Evolutionary conservation across 2,113 vertebrate genomes (phyloP), one percentile per base, ranked within the genome.

Genomic region (Phylloscopus whistleri): DNA sequence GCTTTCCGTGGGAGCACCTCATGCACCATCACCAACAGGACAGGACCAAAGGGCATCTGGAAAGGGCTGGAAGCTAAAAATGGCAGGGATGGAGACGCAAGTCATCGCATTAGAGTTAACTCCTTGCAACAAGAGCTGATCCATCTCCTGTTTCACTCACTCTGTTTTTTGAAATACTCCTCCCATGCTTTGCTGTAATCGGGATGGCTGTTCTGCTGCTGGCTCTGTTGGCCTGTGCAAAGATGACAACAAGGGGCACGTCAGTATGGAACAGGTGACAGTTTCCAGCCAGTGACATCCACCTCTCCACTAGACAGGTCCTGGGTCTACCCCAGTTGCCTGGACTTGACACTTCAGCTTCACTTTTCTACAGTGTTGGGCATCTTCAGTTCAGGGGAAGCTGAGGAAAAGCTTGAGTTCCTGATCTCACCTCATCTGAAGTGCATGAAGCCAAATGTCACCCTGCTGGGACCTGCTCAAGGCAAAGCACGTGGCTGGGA

Each of bases 161-260:
- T 98, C 97, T 98, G 98, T 87, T 99, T 99, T 95, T 98, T 99
- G 98, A 99, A 99, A 98, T 99, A 99, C 97, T 99, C 98, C 97
- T 99, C 99, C 99, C 99, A 99, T 60, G 98, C 98, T 97, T 99
- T 99, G 98, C 98, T 99, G 98, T 99, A 99, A 97, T 99, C 98
- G 0, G 99, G 98, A 95, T 98, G 98, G 95, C 97, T 98, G 98
- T 97, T 99, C 98, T 99, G 99, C 89, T 98, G 98, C 97, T 99
- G 99, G 98, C 97, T 99, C 97, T 99, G 99, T 96, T 99, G 99
- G 98, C 98, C 99, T 99, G 97, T 46, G 94, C 87, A 91, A 87
- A 94, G 76, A 96, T 83, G 86, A 96, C 95, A 91, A 93, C 64
- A 92, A 96, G 84, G 87, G 95, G 97, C 90, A 97, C 18, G 33